Evolutionary conservation across 2,113 vertebrate species (phyloP), one percentile per base, ranked within the genome.

Genomic region (Pelodiscus sinensis): DNA sequence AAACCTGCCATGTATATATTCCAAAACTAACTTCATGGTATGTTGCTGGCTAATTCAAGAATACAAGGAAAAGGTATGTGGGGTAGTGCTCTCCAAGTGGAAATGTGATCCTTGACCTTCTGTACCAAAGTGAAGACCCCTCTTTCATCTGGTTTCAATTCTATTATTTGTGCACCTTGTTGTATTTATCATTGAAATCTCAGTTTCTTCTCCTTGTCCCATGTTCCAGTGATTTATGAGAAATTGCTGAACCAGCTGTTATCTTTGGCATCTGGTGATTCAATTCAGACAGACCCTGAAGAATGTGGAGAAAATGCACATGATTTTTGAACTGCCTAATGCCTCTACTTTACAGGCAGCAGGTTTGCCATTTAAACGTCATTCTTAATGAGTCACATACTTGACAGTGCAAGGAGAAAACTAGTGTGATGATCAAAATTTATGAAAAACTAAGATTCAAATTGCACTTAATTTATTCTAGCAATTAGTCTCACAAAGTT

Each of bases 161-260:
- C 90, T 89, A 87, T 94, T 97, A 87, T 95, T 97, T 87, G 90
- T 97, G 87, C 90, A 92, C 94, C 94, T 96, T 94, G 85, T 88
- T 90, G 71, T 93, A 92, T 87, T 95, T 94, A 92, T 96, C 94
- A 91, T 95, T 96, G 91, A 89, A 93, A 92, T 94, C 89, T 8
- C 44, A 25, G 54, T 97, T 93, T 93, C 89, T 91, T 93, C 85
- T 93, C 62, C 73, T 92, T 94, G 85, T 81, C 86, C 91, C 51
- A 4, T 86, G 91, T 58, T 88, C 94, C 93, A 92, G 52, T 2
- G 25, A 94, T 94, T 96, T 96, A 97, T 97, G 94, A 94, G 96
- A 97, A 97, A 94, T 89, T 86, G 94, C 96, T 96, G 96, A 93
- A 95, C 95, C 92, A 73, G 52, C 78, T 97, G 92, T 96, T 97